Percentiles rank a stretch among this genome's conserved stretches.
These are phyloP conservation scores for Lagorchestes hirsutus DNA, from an alignment of 2,797 vertebrate genomes.

Conservation along the genomic window DNA sequence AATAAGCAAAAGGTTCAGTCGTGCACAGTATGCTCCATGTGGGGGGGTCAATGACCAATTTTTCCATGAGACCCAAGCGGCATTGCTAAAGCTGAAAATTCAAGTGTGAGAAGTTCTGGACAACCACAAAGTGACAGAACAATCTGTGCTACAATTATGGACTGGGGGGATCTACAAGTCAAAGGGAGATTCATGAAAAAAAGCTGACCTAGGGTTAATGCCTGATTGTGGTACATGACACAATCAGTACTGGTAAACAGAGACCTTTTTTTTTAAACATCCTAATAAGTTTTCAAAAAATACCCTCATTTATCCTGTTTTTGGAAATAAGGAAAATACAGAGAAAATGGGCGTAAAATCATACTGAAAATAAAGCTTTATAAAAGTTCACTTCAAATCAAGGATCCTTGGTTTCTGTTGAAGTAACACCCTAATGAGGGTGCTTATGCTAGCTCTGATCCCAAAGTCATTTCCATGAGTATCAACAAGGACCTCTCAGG, in stretches of 20 bases:
- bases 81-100: not conserved
- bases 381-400: slow-evolving; percentile 39
- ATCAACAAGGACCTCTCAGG: not conserved
- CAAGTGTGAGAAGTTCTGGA: not conserved
- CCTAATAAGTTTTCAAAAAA: slow-evolving; percentile 41
- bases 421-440: slow-evolving; percentile 22
- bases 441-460: not conserved
- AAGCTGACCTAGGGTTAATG: not conserved
- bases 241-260: not conserved
- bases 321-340: not conserved
- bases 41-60: not conserved
- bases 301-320: slow-evolving; percentile 41
- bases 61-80: not conserved
- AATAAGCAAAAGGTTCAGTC: not conserved
- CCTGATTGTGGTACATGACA: not conserved
- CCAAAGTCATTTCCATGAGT: not conserved
- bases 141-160: not conserved
- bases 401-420: slow-evolving; percentile 30
- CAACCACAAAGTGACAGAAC: not conserved
- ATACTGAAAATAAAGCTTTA: slow-evolving; percentile 51
- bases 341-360: slow-evolving; percentile 31
- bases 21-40: not conserved
- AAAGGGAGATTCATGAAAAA: not conserved
- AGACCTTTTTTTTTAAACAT: not conserved
- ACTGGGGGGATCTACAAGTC: not conserved